A percentile compares a stretch with the other conserved stretches of the same genome.
Evolutionary conservation across 2,113 vertebrate species (phyloP).

Genomic region (Hiodon alosoides): DNA sequence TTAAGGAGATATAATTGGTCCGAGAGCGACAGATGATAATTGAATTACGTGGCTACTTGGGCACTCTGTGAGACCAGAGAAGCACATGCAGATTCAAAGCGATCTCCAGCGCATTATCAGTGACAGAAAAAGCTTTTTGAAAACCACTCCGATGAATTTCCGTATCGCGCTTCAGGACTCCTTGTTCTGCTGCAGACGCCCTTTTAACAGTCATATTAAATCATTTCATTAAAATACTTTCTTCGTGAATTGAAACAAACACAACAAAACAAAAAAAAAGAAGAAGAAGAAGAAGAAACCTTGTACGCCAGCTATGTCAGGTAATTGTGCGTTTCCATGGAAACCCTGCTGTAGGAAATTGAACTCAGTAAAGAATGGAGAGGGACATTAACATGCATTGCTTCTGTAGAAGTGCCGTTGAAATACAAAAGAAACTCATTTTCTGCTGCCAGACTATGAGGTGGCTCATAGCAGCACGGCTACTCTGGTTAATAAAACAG

Average conservation of each 20-base stretch:
- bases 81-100: no score
- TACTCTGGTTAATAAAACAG: neutral
- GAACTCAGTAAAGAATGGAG: conserved; percentile 38
- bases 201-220: neutral
- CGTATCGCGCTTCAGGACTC: neutral
- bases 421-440: neutral
- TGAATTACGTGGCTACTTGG: no score
- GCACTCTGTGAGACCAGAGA: no score
- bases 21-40: no score
- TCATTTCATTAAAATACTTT: neutral
- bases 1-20: no score
- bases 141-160: neutral
- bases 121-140: neutral
- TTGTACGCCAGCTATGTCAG: conserved; percentile 33
- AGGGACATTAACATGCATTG: conserved; percentile 27
- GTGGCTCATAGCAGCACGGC: neutral
- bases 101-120: neutral
- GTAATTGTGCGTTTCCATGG: conserved; percentile 60
- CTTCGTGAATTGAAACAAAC: neutral
- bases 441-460: neutral
- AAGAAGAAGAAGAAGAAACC: no score
- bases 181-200: no score
- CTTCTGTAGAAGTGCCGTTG: conserved; percentile 15
- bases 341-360: conserved; percentile 42
- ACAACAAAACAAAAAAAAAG: no score